phyloP scores from a whole-genome alignment of 2,888 invertebrate species.

The Nesidiocoris tenuis region DNA sequence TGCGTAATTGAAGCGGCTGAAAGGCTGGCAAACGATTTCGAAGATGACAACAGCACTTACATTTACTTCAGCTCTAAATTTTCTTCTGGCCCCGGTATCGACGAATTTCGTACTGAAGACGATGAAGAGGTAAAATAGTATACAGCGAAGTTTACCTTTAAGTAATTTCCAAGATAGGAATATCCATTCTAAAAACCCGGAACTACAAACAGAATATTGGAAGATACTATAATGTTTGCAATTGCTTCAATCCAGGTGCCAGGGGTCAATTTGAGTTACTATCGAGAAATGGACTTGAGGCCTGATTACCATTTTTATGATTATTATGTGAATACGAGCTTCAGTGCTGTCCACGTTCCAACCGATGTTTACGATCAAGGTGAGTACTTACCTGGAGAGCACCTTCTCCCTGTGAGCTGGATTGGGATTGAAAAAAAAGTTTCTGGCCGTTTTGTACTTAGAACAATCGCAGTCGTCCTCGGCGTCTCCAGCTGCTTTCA shows the following conservation, averaged over 20 bases:
- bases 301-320: constrained; percentile 82
- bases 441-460: no score
- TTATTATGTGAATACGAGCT: constrained; percentile 73
- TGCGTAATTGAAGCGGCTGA: constrained; percentile 79
- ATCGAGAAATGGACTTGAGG: constrained; percentile 63
- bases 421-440: no score
- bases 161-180: no score
- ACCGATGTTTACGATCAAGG: constrained; percentile 87
- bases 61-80: constrained; percentile 82
- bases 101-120: constrained; percentile 50
- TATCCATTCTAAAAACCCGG: no score
- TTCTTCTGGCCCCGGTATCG: constrained; percentile 58
- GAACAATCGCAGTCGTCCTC: no score
- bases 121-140: constrained; percentile 24
- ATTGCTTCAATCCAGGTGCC: constrained; percentile 10
- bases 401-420: no score
- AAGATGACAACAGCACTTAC: constrained; percentile 62
- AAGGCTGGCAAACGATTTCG: constrained; percentile 64
- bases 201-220: no score
- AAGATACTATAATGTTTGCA: no score
- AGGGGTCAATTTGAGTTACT: constrained; percentile 54
- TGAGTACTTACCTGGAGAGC: no score
- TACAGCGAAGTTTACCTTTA: no score
- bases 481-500: no score
- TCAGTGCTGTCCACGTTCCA: constrained; percentile 89